Base-by-base conservation (phyloP, 2,888 invertebrate genomes). In the Agonum fuliginosum region DNA sequence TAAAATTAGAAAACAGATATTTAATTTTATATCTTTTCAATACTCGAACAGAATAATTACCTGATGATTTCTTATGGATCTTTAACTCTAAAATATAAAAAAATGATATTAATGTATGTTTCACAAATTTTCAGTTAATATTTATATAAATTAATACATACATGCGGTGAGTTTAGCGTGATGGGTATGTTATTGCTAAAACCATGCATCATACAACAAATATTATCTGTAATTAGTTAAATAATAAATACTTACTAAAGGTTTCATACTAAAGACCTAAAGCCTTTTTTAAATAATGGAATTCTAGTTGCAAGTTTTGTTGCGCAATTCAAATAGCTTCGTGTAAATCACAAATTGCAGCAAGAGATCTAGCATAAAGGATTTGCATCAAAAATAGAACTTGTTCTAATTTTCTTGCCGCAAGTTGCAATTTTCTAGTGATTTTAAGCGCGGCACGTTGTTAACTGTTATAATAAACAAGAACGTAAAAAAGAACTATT, bases 61-160 rank as follows among this genome's bases (percentile, higher is more conserved):
- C 92, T 89, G 92, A 88, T 85, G 91, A 90, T 86, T 93, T 93
- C 89, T 92, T 93, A 88, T 92, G 90, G 85, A 91, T 90, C 87
- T 93, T 93, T 87, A 92, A 91, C 90, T 93, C 93, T 93, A 91
- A 80, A 91, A 90, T 85, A 86, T 82, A 83, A 82, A 46, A 12
- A 1, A 80, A 79, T 78, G 79, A 80, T 78, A 62, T 62, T 24
- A 20, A 37, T 27, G 24, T 70, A 24, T 27, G 34, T 62, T 14
- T 0, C 24, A 46, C 30, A 48, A 58, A 37, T 27, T 67, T 67
- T 14, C 41, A 76, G 34, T 51, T 19, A 70, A 34, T 27, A 14
- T 43, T 43, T 71, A 41, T 65, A 76, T 72, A n/a, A n/a, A n/a
- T n/a, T n/a, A n/a, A 58, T 62, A 75, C 79, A 79, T 72, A 54